phyloP scores from a whole-genome alignment of 2,113 vertebrate species.

The Phrynosoma blainvillii region DNA sequence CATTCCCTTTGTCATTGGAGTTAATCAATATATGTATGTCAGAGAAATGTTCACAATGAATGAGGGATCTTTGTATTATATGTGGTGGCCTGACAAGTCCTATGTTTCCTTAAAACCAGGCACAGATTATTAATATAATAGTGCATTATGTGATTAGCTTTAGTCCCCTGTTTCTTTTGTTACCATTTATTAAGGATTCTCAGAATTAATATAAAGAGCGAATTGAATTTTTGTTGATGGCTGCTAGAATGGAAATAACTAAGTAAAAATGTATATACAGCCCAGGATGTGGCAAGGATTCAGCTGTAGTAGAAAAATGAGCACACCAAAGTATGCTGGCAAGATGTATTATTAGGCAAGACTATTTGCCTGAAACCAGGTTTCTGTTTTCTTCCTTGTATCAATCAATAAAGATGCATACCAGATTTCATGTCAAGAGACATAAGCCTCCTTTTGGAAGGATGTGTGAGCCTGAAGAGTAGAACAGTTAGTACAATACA shows the following conservation, averaged over 20 bases:
- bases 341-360: not conserved
- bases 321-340: not conserved
- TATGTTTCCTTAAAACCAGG: not conserved
- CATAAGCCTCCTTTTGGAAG: too few relatives aligned
- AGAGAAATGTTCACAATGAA: too few relatives aligned
- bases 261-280: not conserved
- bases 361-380: not conserved
- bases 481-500: not conserved
- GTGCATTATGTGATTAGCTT: not conserved
- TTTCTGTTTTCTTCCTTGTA: not conserved
- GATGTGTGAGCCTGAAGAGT: not conserved
- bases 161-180: not conserved
- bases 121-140: not conserved
- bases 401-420: not conserved
- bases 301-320: not conserved
- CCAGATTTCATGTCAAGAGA: too few relatives aligned
- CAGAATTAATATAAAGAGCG: not conserved
- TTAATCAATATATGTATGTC: too few relatives aligned
- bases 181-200: not conserved
- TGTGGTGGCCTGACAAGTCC: not conserved
- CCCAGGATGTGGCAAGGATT: not conserved
- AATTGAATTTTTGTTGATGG: not conserved
- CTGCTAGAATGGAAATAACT: not conserved
- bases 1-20: too few relatives aligned
- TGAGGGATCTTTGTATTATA: too few relatives aligned